Evolutionary conservation across 2,888 invertebrate species (phyloP).

Genomic region (Melieria picta): DNA sequence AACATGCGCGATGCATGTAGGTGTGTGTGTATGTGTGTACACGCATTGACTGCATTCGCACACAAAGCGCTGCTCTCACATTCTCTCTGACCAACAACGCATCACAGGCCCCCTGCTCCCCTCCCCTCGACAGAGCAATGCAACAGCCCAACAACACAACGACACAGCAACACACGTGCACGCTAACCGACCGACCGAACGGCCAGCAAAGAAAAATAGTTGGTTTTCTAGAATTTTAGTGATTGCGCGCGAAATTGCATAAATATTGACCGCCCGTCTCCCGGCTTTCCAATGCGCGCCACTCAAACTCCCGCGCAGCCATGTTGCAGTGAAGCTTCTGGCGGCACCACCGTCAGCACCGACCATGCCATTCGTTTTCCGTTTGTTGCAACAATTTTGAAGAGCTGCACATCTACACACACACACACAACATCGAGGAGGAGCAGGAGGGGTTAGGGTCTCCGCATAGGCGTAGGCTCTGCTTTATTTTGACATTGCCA

Average conservation of each 20-base stretch:
- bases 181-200: constrained; percentile 19
- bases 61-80: neutral
- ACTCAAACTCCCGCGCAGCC: constrained; percentile 2
- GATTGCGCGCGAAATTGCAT: constrained; percentile 60
- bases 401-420: too few species aligned
- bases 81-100: neutral
- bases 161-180: constrained; percentile 41
- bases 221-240: constrained; percentile 53
- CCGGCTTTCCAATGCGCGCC: neutral
- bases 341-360: too few species aligned
- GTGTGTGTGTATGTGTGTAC: neutral
- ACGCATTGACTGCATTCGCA: neutral
- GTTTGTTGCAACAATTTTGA: too few species aligned
- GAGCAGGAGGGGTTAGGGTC: too few species aligned
- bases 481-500: too few species aligned
- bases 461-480: too few species aligned
- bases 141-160: constrained; percentile 40
- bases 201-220: constrained; percentile 49
- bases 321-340: too few species aligned
- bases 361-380: too few species aligned
- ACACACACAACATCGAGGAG: too few species aligned
- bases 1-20: neutral
- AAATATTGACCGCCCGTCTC: constrained; percentile 44
- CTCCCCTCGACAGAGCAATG: constrained; percentile 27
- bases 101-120: constrained; percentile 42